Evolutionary conservation across 2,113 vertebrate genomes (phyloP), one percentile per base, ranked within the genome.

Genomic region (Myotis brandtii): DNA sequence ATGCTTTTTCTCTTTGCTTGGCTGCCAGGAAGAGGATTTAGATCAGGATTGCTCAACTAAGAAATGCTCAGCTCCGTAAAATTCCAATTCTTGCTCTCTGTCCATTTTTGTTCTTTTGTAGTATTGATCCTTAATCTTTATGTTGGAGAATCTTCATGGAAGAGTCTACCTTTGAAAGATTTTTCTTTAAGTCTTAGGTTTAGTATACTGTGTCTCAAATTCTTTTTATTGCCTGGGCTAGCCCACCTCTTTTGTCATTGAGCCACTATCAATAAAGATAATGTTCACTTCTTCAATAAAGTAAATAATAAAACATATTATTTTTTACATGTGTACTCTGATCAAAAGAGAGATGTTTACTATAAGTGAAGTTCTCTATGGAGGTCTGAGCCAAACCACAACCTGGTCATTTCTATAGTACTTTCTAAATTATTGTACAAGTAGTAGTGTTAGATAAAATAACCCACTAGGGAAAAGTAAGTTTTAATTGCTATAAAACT

Each of bases 21-120:
- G 25, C 84, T 97, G 85, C 94, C 81, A 97, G 70, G 34, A n/a
- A 89, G 80, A 85, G 52, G 90, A 93, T 95, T 97, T 96, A 94
- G 75, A 90, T 97, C 85, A 89, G 40, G 48, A 95, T 86, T 94
- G 91, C 88, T 95, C 95, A 95, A 92, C 67, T 67, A 86, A 95
- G 87, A 95, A 97, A 91, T 92, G 23, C 17, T 9, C 43, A 91
- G 76, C 70, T 95, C 73, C 12, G 4, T 90, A 95, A 80, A 95
- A 86, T 91, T 67, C 67, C 46, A 81, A 20, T 40, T 40, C 32
- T 87, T 90, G 34, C 85, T 95, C 66, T 97, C 37, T 56, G 12
- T 77, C 66, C 8, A 50, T 40, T 80, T 81, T 54, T 54, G 5
- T 90, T 32, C 34, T 83, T 94, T 83, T 4, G 0, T 40, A 37